These are phyloP conservation scores for Oeneis ivallda DNA, from an alignment of 2,888 invertebrate species.

Conservation along the genomic window DNA sequence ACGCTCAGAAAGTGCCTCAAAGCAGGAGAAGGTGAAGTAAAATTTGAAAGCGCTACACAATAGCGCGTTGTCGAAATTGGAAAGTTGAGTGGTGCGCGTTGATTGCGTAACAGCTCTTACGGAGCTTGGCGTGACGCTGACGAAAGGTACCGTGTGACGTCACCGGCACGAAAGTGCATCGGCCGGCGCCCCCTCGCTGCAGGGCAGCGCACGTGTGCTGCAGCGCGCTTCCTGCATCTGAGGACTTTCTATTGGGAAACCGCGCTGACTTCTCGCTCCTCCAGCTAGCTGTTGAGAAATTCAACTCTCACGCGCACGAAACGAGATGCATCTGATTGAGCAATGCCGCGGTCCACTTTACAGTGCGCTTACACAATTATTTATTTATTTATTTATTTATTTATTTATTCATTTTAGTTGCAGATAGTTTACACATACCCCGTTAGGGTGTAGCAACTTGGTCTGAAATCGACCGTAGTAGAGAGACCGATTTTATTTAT, in stretches of 20 bases:
- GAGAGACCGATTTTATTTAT: too few relatives aligned
- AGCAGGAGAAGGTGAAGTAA: constrained; percentile 72
- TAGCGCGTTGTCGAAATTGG: constrained; percentile 82
- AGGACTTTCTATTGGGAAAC: constrained; percentile 81
- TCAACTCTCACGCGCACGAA: constrained; percentile 68
- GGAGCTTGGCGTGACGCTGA: constrained; percentile 74
- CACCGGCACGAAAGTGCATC: constrained; percentile 79
- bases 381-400: too few relatives aligned
- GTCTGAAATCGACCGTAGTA: too few relatives aligned
- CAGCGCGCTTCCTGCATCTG: constrained; percentile 72
- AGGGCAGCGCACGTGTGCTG: constrained; percentile 52
- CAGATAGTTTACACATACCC: too few relatives aligned
- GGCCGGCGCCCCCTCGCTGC: constrained; percentile 62
- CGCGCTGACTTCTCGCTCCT: constrained; percentile 57
- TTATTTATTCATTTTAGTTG: too few relatives aligned
- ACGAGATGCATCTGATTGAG: constrained; percentile 76
- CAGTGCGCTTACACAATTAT: constrained; percentile 70
- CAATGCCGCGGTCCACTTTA: constrained; percentile 58
- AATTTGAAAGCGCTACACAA: constrained; percentile 82
- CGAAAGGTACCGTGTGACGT: constrained; percentile 78
- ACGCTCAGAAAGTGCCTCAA: constrained; percentile 74
- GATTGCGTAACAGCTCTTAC: constrained; percentile 78
- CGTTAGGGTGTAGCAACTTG: too few relatives aligned
- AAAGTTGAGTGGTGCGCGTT: constrained; percentile 78
- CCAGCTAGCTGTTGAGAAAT: constrained; percentile 68